Evolutionary conservation across 1,140 invertebrate genomes (phyloP), one percentile per base, ranked within the genome.

Genomic region (Neomicropteryx cornuta): DNA sequence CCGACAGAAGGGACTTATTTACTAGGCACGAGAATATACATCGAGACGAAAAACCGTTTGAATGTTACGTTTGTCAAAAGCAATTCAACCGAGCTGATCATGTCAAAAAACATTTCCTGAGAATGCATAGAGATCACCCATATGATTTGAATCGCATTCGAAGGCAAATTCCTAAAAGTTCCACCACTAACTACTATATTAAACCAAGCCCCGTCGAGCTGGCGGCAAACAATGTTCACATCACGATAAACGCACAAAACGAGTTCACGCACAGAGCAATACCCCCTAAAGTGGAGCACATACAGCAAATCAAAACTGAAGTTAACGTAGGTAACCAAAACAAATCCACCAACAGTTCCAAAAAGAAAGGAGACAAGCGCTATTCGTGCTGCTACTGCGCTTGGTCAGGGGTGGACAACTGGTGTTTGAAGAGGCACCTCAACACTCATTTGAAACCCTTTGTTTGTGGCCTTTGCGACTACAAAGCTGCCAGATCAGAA

Each of bases 11-110:
- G 37, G 93, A 97, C 65, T 75, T 97, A 32, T 96, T 88, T 58
- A 95, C 90, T 2, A 76, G 92, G 4, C 93, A 97, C 63, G 89
- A 97, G 67, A 93, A 95, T 52, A 96, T 97, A 41, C 93, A 97
- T 52, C 76, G 85, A 40, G 85, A 90, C 52, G 87, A 92, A 50
- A 94, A 94, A 53, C 88, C 89, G 1, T 94, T 93, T 51, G 84
- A 90, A 49, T 94, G 88, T 57, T 92, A 91, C 54, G 77, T 89
- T 5, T 94, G 89, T 56, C 76, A 83, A 51, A 90, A 91, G 56
- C 84, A 90, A 51, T 94, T 94, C 62, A 93, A 91, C 60, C 71
- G 89, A 22, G 88, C 88, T n/a, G 89, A 94, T 60, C 89, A 94
- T 54, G 87, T 93, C 17, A 94, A 94, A 56, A 94, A 94, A 51